A percentile compares a stretch with the other conserved stretches of the same genome.
These are phyloP conservation scores for Ichneumon xanthorius DNA, from an alignment of 2,888 invertebrate genomes.

Conservation along the genomic window DNA sequence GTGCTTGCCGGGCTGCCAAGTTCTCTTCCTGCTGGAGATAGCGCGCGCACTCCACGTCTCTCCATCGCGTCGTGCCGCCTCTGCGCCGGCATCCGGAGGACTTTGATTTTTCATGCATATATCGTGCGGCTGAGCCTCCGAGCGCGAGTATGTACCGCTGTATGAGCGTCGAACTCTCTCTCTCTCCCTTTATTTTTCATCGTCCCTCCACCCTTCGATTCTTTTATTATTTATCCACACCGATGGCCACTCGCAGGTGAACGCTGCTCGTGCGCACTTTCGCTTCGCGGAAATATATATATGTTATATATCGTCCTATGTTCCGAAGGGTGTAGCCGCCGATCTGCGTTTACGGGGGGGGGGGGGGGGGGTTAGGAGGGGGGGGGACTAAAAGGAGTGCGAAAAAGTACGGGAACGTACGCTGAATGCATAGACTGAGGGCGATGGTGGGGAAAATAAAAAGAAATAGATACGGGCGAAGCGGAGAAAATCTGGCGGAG, in stretches of 20 bases:
- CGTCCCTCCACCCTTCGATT: conserved; percentile 7
- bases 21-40: conserved; percentile 46
- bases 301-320: conserved; percentile 8
- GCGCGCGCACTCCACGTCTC: conserved; percentile 22
- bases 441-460: background rate
- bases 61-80: conserved; percentile 27
- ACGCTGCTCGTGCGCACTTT: conserved; percentile 38
- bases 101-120: conserved; percentile 62
- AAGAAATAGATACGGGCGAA: background rate
- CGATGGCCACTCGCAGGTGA: conserved; percentile 59
- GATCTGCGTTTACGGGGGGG: conserved; percentile 5
- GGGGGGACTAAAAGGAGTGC: conserved; percentile 11
- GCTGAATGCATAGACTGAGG: conserved; percentile 4
- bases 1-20: conserved; percentile 31
- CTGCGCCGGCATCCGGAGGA: conserved; percentile 22
- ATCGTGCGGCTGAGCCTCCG: conserved; percentile 3
- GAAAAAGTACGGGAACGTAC: conserved; percentile 9
- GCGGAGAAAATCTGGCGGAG: background rate
- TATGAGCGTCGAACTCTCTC: conserved; percentile 49
- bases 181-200: conserved; percentile 36
- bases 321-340: conserved; percentile 17
- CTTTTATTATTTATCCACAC: conserved; percentile 46
- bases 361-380: background rate
- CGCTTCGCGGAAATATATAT: background rate
- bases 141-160: conserved; percentile 5